phyloP scores from a whole-genome alignment of 2,797 vertebrate genomes.

The Varecia variegata region DNA sequence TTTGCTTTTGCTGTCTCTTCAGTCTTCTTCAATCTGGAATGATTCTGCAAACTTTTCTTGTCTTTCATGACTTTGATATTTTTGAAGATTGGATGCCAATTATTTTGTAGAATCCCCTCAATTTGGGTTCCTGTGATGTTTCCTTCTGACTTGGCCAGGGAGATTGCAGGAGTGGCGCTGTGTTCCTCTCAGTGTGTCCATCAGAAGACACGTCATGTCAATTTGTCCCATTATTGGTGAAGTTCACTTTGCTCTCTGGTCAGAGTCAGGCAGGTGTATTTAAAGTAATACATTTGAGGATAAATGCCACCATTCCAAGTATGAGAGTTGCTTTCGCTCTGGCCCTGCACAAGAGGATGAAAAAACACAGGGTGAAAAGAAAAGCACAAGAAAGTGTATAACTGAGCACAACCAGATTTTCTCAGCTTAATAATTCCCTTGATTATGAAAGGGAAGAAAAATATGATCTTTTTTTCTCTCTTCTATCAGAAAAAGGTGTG shows the following conservation, averaged over 20 bases:
- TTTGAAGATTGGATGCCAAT: neutral
- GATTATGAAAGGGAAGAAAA: slow-evolving; percentile 40
- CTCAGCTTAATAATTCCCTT: slow-evolving; percentile 12
- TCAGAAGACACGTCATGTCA: neutral
- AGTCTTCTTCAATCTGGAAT: neutral
- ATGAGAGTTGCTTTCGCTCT: neutral
- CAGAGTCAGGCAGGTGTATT: neutral
- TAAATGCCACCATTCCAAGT: neutral
- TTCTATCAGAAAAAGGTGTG: slow-evolving; percentile 5
- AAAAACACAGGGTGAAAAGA: neutral
- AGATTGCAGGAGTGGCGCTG: neutral
- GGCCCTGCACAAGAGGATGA: neutral
- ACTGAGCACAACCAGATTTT: neutral
- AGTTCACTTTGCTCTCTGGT: neutral
- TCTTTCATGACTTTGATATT: neutral
- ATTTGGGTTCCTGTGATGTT: neutral
- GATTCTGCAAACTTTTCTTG: neutral
- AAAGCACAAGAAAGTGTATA: neutral
- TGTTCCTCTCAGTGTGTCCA: neutral
- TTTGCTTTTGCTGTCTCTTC: neutral
- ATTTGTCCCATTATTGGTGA: neutral
- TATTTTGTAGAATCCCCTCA: neutral
- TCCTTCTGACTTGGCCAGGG: neutral
- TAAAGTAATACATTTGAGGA: neutral
- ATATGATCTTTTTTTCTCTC: neutral